Base-by-base conservation (phyloP, 2,113 vertebrate species). In the Rostratula benghalensis region DNA sequence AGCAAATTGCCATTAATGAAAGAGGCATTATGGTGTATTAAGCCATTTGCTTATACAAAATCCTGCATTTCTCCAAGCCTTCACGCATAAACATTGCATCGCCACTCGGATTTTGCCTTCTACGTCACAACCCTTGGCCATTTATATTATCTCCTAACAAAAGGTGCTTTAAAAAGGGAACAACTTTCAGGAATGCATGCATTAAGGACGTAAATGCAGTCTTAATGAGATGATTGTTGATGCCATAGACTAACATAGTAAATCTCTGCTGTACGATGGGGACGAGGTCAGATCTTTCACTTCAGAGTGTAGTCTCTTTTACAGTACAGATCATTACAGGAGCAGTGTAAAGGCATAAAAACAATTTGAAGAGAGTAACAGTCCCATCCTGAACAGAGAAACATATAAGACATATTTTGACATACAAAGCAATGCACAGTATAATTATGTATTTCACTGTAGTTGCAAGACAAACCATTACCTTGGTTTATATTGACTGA, bases 251-350 rank as follows among this genome's bases (percentile, higher is more conserved):
- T 39, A n/a, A 56, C 5, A n/a, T 0, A 50, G 7, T 22, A 59
- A 28, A 51, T 10, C 45, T 25, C 20, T 43, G 51, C 27, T n/a
- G 11, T n/a, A 31, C 2, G 1, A 28, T 1, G 2, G 37, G 9
- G 12, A 41, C 43, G 16, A 10, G 46, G 51, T 71, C 63, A 50
- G 45, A 21, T 13, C 14, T 13, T 22, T 92, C 37, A 28, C n/a
- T 39, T 60, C 0, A 0, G 31, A n/a, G 35, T 2, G 6, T 9
- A 3, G 22, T 73, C n/a, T 46, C 20, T n/a, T 75, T 15, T 15
- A 24, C 39, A 54, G 25, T 16, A 30, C 27, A 53, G 37, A 27
- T 17, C 39, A 39, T 37, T 6, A 53, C 25, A 80, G 22, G 22
- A 59, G n/a, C 22, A 53, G 37, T 1, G 3, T n/a, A 59, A 75